Conservation (phyloP, 2,888 invertebrate genomes). For the Priocnemis perturbator region DNA sequence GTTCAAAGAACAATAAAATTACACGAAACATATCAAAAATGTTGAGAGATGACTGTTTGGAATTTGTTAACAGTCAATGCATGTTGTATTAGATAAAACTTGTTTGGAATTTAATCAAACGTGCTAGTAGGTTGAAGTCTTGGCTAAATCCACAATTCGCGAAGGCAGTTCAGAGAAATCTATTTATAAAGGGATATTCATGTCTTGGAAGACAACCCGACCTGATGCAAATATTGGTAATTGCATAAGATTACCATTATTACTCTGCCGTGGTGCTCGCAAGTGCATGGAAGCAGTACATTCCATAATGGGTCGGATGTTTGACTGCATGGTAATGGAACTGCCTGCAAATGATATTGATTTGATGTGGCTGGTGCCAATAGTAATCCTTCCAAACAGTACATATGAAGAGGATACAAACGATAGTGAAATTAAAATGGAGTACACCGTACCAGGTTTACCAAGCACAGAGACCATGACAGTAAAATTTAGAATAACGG, state of each 20-base stretch:
- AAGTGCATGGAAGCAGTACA: slow-evolving; percentile 63
- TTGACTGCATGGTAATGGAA: slow-evolving; percentile 66
- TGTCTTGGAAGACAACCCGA: slow-evolving; percentile 63
- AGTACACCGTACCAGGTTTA: slow-evolving; percentile 62
- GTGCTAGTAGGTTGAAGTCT: slow-evolving; percentile 54
- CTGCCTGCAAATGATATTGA: slow-evolving; percentile 62
- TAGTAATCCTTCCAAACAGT: slow-evolving; percentile 54
- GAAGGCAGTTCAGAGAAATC: slow-evolving; percentile 39
- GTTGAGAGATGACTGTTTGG: background rate
- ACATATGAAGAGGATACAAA: slow-evolving; percentile 26
- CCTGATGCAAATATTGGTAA: slow-evolving; percentile 35
- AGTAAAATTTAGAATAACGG: slow-evolving; percentile 51
- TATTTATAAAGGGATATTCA: slow-evolving; percentile 66
- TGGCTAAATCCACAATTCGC: slow-evolving; percentile 29
- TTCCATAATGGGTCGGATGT: slow-evolving; percentile 62
- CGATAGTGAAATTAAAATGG: slow-evolving; percentile 54
- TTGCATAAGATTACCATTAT: slow-evolving; percentile 62
- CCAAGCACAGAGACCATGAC: slow-evolving; percentile 56
- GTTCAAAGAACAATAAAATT: background rate
- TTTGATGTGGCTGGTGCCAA: slow-evolving; percentile 67
- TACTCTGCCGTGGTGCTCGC: slow-evolving; percentile 67
- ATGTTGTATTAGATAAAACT: no score
- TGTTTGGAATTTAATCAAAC: background rate
- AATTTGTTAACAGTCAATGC: no score
- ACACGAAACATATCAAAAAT: background rate